Conservation (phyloP, 2,797 vertebrate species). For the Morelia viridis region DNA sequence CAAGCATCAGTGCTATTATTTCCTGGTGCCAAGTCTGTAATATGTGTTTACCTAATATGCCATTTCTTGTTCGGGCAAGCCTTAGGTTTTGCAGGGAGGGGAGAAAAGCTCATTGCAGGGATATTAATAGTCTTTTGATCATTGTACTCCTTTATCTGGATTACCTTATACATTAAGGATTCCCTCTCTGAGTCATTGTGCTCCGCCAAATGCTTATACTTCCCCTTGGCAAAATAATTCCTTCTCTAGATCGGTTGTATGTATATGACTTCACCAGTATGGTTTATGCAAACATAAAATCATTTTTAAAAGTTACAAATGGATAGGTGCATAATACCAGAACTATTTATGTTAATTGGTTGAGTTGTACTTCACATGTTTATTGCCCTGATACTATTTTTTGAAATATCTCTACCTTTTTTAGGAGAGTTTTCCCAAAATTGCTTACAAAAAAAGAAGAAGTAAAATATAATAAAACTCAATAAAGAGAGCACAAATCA, state of each 20-base stretch:
- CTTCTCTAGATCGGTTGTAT: background rate
- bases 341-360: background rate
- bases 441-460: background rate
- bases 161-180: background rate
- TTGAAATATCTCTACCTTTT: background rate
- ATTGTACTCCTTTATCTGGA: conserved; percentile 6
- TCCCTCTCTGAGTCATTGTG: background rate
- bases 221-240: background rate
- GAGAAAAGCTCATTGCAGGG: background rate
- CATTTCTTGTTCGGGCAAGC: conserved; percentile 6
- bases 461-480: background rate
- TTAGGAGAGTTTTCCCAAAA: background rate
- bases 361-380: background rate
- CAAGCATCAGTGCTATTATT: background rate
- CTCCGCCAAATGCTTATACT: background rate
- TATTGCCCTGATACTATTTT: background rate
- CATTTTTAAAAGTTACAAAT: background rate
- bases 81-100: background rate
- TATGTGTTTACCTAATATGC: conserved; percentile 10
- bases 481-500: background rate
- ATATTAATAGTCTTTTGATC: conserved; percentile 27
- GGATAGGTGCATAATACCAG: background rate
- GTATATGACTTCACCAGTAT: background rate
- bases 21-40: background rate
- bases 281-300: background rate